Evolutionary conservation across 2,113 vertebrate genomes (phyloP).

Genomic region (Pelvicachromis taeniatus): DNA sequence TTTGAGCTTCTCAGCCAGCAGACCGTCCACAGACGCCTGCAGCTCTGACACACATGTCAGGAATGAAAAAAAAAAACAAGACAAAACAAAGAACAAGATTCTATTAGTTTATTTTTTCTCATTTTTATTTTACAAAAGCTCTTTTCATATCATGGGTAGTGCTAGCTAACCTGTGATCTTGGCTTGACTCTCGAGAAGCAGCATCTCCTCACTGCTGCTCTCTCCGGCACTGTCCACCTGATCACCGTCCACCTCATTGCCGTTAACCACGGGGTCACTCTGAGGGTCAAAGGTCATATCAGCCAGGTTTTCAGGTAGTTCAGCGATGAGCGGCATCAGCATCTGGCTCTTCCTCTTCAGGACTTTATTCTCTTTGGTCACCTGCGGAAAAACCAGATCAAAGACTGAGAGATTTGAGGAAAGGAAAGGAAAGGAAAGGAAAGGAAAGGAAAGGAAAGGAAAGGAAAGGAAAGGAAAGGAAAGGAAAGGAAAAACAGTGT

Average conservation of each 20-base stretch:
- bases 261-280: background rate
- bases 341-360: slow-evolving; percentile 72
- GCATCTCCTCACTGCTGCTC: background rate
- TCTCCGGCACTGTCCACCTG: background rate
- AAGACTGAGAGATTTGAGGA: background rate
- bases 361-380: slow-evolving; percentile 69
- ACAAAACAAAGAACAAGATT: background rate
- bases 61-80: background rate
- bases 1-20: slow-evolving; percentile 72
- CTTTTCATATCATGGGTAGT: background rate
- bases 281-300: slow-evolving; percentile 5
- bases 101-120: background rate
- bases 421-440: background rate
- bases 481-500: background rate
- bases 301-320: slow-evolving; percentile 43
- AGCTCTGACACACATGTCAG: slow-evolving; percentile 58
- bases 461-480: background rate
- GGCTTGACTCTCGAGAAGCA: slow-evolving; percentile 48
- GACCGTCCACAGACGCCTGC: slow-evolving; percentile 66
- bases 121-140: background rate
- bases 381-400: slow-evolving; percentile 34
- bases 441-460: background rate
- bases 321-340: slow-evolving; percentile 55
- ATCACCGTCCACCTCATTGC: background rate
- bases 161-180: slow-evolving; percentile 63